Conservation (phyloP, 1,140 invertebrate species). For the Dendroctonus ponderosae region DNA sequence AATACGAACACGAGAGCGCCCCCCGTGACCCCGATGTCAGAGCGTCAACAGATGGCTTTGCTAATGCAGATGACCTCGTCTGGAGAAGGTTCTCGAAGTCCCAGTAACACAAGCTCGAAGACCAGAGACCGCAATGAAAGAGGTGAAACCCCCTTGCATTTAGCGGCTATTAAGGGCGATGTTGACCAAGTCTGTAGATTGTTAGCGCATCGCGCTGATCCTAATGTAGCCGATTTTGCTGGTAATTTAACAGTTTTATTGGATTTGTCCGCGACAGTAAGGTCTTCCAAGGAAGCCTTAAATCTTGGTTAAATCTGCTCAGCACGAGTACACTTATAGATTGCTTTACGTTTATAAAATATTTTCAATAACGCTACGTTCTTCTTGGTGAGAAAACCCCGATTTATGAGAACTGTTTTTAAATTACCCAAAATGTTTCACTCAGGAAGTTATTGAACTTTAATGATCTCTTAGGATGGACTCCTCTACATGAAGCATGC, state of each 20-base stretch:
- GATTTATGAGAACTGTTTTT: no score
- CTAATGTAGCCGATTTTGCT: conserved; percentile 71
- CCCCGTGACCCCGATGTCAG: conserved; percentile 73
- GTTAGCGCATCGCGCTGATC: conserved; percentile 68
- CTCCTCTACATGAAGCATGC: conserved; percentile 86
- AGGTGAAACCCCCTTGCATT: conserved; percentile 74
- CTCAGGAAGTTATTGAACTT: no score
- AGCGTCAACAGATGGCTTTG: conserved; percentile 82
- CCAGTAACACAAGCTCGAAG: conserved; percentile 40
- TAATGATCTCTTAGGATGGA: conserved; percentile 65
- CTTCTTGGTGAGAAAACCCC: no score
- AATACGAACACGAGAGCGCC: conserved; percentile 51
- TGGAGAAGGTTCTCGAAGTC: conserved; percentile 41
- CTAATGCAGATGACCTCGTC: conserved; percentile 78
- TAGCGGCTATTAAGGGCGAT: conserved; percentile 75
- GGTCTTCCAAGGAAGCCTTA: neutral
- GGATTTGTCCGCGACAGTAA: neutral
- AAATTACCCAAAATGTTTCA: no score
- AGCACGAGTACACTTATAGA: no score
- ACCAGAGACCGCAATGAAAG: conserved; percentile 65
- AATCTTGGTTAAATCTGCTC: no score
- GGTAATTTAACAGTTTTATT: conserved; percentile 53
- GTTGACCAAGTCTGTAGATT: conserved; percentile 65
- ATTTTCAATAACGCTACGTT: no score
- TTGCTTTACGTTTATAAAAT: no score